Base-by-base conservation (phyloP, 2,797 vertebrate genomes). In the Tragopan temminckii region DNA sequence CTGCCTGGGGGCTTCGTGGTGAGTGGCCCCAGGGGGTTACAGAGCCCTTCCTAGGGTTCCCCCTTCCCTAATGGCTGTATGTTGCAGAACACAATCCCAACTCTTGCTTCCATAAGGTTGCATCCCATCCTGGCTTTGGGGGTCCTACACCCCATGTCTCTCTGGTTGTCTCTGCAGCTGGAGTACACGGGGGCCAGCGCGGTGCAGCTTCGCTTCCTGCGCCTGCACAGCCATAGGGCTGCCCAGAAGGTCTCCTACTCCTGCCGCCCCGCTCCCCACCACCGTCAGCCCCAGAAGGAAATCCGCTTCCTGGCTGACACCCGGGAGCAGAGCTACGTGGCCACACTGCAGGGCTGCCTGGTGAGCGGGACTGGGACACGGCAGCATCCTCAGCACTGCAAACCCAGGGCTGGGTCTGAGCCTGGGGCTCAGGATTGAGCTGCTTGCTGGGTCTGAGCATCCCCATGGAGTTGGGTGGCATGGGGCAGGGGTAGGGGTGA, bases 171-270 rank as follows among this genome's bases (percentile, higher is more conserved):
- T 42, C 64, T 2, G 5, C 95, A 99, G 99, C 98, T 99, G 92
- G 91, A 98, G 53, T 99, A 99, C 62, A 94, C 87, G 11, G 98
- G 98, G 4, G 97, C 98, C 79, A 98, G 90, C 35, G 88, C 98
- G 27, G 98, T 99, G 58, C 99, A 99, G 98, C 97, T 98, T 63
- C 98, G 99, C 23, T 99, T 99, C 83, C 96, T 99, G 67, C 97
- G 98, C 92, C 97, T 99, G 79, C 98, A 98, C 92, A 99, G 99
- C 85, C 89, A 13, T 63, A 91, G 90, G 2, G 98, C 98, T 11
- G 46, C 96, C 5, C 99, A 99, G 97, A 98, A 95, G 75, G 70
- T 99, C 82, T 98, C 98, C 4, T 99, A 98, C 97, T 97, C 98
- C 55, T 99, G 99, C 96, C 96, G 97, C 33, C 97, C 98, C 0